Evolutionary conservation across 2,797 vertebrate genomes (phyloP), one percentile per base, ranked within the genome.

Genomic region (Allobates femoralis): DNA sequence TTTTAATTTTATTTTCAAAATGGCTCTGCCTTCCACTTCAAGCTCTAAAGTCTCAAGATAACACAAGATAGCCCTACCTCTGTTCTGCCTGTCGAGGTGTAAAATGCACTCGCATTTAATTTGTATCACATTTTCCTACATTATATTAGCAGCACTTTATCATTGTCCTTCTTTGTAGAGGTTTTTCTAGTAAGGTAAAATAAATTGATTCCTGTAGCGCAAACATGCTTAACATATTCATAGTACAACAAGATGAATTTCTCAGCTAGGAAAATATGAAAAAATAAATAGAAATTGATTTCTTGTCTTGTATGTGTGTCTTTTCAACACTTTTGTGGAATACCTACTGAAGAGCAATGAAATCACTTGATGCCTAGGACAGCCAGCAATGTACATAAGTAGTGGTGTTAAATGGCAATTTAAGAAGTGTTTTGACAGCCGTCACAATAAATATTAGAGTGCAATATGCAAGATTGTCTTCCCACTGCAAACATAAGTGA

Each of bases 341-440:
- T 55, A 55, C 46, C 30, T 19, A 32, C 19, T 16, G 30, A 32
- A 67, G 21, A 66, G 5, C 41, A 53, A 76, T 30, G 66, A 37
- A 81, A 23, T 18, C 41, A 32, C 15, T 67, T 67, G 53, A 81
- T 81, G 62, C 53, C 26, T 67, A 55, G 79, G 37, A 34, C 79
- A 34, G 28, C 62, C 28, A 15, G 46, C 26, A 81, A n/a, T 53
- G 15, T 69, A 28, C 30, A 82, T 55, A 56, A 55, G 80, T 34
- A 71, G 19, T 56, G 10, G 8, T 71, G 30, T 55, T 81, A 56
- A 51, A 71, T 67, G 15, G 80, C 64, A 71, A 23, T 71, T 53
- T 71, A 56, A 82, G 30, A 71, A 82, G 80, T 71, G 80, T 71
- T 50, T 71, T 71, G 80, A 82, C 79, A 69, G 50, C 32, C 12